Percentiles rank a stretch among this genome's conserved stretches.
Conservation (phyloP, 2,113 vertebrate genomes). For the Gymnocephalus cernua region DNA sequence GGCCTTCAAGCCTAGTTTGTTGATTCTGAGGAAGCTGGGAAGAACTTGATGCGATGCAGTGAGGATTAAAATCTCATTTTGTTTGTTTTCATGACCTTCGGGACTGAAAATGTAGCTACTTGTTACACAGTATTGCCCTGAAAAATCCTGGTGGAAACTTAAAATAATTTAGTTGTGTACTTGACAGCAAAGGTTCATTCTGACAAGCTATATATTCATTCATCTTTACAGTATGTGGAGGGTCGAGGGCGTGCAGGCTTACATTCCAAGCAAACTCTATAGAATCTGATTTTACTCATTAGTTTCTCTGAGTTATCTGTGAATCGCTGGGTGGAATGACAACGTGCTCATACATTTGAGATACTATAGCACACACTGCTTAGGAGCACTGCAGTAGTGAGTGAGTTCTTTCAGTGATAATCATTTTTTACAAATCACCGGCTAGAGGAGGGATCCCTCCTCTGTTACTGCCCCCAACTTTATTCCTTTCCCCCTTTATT, state of each 20-base stretch:
- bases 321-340: constrained; percentile 12
- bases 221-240: not conserved
- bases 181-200: not conserved
- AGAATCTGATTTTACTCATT: constrained; percentile 29
- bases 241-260: not conserved
- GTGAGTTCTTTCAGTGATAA: not conserved
- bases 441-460: not conserved
- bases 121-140: not conserved
- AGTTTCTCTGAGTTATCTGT: constrained; percentile 6
- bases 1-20: constrained; percentile 45
- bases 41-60: not conserved
- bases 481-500: not conserved
- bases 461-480: not conserved
- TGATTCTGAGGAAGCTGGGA: constrained; percentile 19
- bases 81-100: constrained; percentile 42
- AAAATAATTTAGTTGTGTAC: not conserved
- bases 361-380: no score
- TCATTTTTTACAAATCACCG: not conserved
- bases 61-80: constrained; percentile 14
- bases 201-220: not conserved
- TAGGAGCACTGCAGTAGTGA: constrained; percentile 2
- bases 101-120: not conserved
- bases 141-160: not conserved
- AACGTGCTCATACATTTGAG: not conserved
- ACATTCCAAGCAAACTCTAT: constrained; percentile 8